phyloP scores from a whole-genome alignment of 2,797 vertebrate species.

The Etheostoma perlongum region DNA sequence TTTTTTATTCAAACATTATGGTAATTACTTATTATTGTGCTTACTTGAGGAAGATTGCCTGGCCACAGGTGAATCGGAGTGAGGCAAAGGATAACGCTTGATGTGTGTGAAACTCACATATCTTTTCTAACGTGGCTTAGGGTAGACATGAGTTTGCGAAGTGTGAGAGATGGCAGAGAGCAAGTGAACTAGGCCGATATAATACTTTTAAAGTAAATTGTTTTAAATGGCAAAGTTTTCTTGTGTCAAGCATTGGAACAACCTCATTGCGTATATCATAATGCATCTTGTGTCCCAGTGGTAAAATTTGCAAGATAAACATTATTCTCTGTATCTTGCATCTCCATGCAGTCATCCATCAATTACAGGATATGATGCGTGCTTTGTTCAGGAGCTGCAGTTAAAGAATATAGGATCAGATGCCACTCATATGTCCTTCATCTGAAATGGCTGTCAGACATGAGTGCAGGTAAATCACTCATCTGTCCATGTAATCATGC shows the following conservation, averaged over 20 bases:
- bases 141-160: conserved; percentile 67
- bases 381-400: conserved; percentile 48
- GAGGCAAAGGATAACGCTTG: conserved; percentile 72
- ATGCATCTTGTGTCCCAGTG: conserved; percentile 41
- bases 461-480: conserved; percentile 81
- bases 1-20: conserved; percentile 81
- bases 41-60: conserved; percentile 82
- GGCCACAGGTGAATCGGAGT: conserved; percentile 81
- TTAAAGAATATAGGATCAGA: conserved; percentile 69
- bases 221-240: conserved; percentile 41
- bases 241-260: conserved; percentile 17
- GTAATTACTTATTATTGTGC: conserved; percentile 83
- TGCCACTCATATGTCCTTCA: conserved; percentile 72
- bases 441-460: conserved; percentile 80
- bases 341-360: conserved; percentile 58
- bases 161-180: conserved; percentile 53
- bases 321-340: conserved; percentile 43
- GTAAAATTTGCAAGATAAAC: conserved; percentile 68
- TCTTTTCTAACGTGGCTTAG: conserved; percentile 74
- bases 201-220: conserved; percentile 69
- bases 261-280: conserved; percentile 24
- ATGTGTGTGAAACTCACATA: conserved; percentile 79
- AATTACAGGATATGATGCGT: conserved; percentile 57
- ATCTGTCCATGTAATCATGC: conserved; percentile 85
- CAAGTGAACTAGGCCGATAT: conserved; percentile 71